Evolutionary conservation across 2,113 vertebrate genomes (phyloP), one percentile per base, ranked within the genome.

Genomic region (Mormyrus lacerda): DNA sequence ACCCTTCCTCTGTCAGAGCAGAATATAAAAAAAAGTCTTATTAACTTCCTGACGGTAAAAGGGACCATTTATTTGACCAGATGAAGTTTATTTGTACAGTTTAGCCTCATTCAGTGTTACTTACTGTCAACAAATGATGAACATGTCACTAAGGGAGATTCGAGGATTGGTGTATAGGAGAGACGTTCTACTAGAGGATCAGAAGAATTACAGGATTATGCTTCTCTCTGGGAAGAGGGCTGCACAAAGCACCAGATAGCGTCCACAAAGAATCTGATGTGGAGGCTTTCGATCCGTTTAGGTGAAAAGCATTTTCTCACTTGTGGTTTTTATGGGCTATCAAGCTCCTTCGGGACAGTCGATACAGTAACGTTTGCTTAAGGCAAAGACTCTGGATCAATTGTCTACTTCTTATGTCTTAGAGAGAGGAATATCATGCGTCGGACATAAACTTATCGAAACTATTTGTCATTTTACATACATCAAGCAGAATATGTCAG

Each of bases 391-490:
- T 89, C 91, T 90, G 89, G 92, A 94, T 95, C 94, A 93, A 92
- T 93, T 94, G 93, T 94, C 94, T 94, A 94, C 92, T 94, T 93
- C 93, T 94, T 95, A 95, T 95, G 94, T 95, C 95, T 94, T 91
- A 91, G 95, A 95, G 94, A 95, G 95, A 95, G 94, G 90, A 93
- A 94, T 94, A 94, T 95, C 94, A 92, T 95, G 93, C 94, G 94
- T 94, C 95, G 94, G 95, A 93, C 95, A 92, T 90, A 93, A 93
- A 91, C 91, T 90, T 87, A 87, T 4, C 19, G 27, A 27, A n/a
- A 13, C 45, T 48, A 11, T 24, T 50, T 45, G 24, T 50, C 35
- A 82, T 82, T 82, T 44, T 44, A 69, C 61, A 69, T 31, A 13
- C 27, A 69, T 27, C 61, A 0, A 69, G n/a, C n/a, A 13, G n/a